These are phyloP conservation scores for Escarpia spicata DNA, from an alignment of 2,888 invertebrate genomes.

Conservation along the genomic window DNA sequence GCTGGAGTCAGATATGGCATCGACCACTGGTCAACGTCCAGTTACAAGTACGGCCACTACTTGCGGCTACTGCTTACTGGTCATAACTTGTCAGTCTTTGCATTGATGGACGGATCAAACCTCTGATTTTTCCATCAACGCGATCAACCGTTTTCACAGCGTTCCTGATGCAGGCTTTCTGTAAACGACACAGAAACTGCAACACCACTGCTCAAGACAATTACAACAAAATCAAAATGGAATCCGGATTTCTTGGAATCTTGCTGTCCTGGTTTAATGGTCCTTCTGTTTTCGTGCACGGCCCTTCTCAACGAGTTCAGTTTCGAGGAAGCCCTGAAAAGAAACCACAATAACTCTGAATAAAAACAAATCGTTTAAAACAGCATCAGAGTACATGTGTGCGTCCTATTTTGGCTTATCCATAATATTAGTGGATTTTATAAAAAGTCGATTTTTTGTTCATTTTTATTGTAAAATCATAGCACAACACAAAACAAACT, in stretches of 20 bases:
- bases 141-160: neutral
- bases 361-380: conserved; percentile 20
- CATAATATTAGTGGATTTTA: no score
- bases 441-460: no score
- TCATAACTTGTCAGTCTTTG: neutral
- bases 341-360: neutral
- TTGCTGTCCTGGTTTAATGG: neutral
- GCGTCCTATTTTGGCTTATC: neutral
- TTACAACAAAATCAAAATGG: neutral
- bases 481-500: no score
- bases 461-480: no score
- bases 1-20: neutral
- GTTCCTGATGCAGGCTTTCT: neutral
- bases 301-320: conserved; percentile 47
- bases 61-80: neutral
- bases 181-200: neutral
- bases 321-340: conserved; percentile 58
- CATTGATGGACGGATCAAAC: neutral
- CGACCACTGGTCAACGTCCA: neutral
- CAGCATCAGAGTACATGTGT: neutral
- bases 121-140: neutral
- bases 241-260: neutral
- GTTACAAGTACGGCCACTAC: neutral
- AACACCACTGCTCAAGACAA: neutral
- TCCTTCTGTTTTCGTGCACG: conserved; percentile 29